These are phyloP conservation scores for Hydrolagus colliei DNA, from an alignment of 2,797 vertebrate species.

Conservation along the genomic window DNA sequence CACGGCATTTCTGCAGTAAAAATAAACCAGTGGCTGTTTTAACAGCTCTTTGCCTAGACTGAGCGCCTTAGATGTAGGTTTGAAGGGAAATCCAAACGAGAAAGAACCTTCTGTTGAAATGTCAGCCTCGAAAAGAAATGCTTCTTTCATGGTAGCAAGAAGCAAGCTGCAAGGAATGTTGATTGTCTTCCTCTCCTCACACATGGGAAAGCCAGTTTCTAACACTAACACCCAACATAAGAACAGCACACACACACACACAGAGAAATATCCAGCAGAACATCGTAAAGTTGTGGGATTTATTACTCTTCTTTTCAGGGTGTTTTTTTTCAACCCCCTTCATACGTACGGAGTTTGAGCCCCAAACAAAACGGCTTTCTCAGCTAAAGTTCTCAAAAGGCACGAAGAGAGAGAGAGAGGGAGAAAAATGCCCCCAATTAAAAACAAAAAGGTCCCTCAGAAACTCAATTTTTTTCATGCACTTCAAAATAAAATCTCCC, in stretches of 20 bases:
- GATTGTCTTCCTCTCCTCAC: constrained; percentile 40
- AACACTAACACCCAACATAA: not conserved
- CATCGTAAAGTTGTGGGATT: not conserved
- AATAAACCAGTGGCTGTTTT: constrained; percentile 70
- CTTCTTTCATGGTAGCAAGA: constrained; percentile 54
- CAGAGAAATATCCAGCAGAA: not conserved
- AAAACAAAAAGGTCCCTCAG: not conserved
- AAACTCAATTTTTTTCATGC: not conserved
- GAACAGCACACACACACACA: not conserved
- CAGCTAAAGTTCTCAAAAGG: not conserved
- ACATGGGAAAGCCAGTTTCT: not conserved
- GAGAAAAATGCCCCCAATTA: not conserved
- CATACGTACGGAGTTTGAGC: not conserved
- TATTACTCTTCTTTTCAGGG: not conserved
- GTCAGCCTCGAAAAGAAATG: constrained; percentile 57
- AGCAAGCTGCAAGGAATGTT: constrained; percentile 49
- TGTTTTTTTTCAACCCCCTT: too few relatives aligned
- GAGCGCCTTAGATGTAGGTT: constrained; percentile 56
- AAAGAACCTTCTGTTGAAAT: constrained; percentile 70
- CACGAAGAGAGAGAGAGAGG: not conserved
- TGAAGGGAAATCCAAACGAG: constrained; percentile 66
- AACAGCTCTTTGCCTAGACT: constrained; percentile 72
- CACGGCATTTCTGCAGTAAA: constrained; percentile 67
- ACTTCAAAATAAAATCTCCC: too few relatives aligned
- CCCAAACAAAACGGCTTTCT: not conserved